Evolutionary conservation across 2,888 invertebrate species (phyloP), one percentile per base, ranked within the genome.

Genomic region (Drosophila prostipennis): DNA sequence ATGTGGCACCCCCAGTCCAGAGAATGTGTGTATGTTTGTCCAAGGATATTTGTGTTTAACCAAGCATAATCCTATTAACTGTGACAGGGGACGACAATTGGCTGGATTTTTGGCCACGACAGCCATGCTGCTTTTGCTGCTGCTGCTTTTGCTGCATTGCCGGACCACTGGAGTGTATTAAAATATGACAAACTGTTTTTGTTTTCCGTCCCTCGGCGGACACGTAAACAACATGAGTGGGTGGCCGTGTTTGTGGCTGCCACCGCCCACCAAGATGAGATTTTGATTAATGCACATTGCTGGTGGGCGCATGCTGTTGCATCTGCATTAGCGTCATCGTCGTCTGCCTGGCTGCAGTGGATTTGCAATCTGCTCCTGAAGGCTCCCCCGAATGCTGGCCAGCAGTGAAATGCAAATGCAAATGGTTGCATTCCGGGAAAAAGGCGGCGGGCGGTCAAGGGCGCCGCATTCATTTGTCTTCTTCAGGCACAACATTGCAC

Each of bases 61-160:
- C 87, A 82, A 88, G 89, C 89, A 83, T 88, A 83, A 82, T 82
- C 78, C 78, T 69, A 88, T 86, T 88, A 82, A 74, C 83, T 86
- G 78, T 78, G 87, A 88, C 82, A 88, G 78, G 67, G 68, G 78
- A 83, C 87, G 87, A 88, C 89, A 89, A 83, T 83, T 87, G 84
- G 70, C 69, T 74, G 58, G 68, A 74, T 77, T 79, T 85, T 75
- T 71, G 68, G 51, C 16, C 68, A 72, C 67, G 72, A 68, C 84
- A 70, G 65, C 55, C 55, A 11, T 59, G 52, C 76, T 11, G 34
- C 19, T 39, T 39, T 23, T 48, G 46, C 76, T 32, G 2, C 19
- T 19, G 32, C 29, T 39, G 57, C 32, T 48, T 43, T 23, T 46
- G 32, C 43, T 64, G 69, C 77, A 78, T 67, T 74, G 75, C 59